Evolutionary conservation across 2,888 invertebrate species (phyloP), one percentile per base, ranked within the genome.

Genomic region (Teinopalpus imperialis): DNA sequence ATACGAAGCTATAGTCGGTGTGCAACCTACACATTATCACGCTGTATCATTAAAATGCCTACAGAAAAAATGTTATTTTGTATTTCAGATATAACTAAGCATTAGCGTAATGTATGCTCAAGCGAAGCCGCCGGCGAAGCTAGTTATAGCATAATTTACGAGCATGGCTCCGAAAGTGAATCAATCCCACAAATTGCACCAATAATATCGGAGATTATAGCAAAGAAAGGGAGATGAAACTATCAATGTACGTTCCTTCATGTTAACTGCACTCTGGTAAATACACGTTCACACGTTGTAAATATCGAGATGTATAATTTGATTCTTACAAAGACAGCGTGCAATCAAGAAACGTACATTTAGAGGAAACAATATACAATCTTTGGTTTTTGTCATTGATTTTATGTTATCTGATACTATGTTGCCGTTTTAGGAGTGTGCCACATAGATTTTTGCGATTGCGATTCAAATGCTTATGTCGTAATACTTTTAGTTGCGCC

Each of bases 151-250:
- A n/a, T 45, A 39, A 45, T 45, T 45, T 39, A 45, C 45, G 45
- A 45, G 45, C 31, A 8, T 14, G 18, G 13, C 24, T 32, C 13
- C 20, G 36, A 51, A 48, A 56, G 48, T 48, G 53, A 49, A 53
- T 54, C 54, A 49, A 54, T 51, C 47, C 52, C 34, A 49, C 46
- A 53, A 55, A 55, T 57, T 54, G 39, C 45, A n/a, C 13, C 39
- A 34, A 34, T 45, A 39, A 45, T 45, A 21, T 40, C 39, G 10
- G 45, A 21, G 32, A 44, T 44, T 44, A 44, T 2, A 13, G 18
- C 44, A 44, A 37, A 44, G 36, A 45, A 45, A 44, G 23, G 29
- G 23, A 44, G 36, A 44, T 36, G 36, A 24, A 44, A 34, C 26
- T 45, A 39, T 40, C 45, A 45, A 26, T 45, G 39, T 21, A 30